These are phyloP conservation scores for Echinops telfairi DNA, from an alignment of 2,113 vertebrate species.

Conservation along the genomic window DNA sequence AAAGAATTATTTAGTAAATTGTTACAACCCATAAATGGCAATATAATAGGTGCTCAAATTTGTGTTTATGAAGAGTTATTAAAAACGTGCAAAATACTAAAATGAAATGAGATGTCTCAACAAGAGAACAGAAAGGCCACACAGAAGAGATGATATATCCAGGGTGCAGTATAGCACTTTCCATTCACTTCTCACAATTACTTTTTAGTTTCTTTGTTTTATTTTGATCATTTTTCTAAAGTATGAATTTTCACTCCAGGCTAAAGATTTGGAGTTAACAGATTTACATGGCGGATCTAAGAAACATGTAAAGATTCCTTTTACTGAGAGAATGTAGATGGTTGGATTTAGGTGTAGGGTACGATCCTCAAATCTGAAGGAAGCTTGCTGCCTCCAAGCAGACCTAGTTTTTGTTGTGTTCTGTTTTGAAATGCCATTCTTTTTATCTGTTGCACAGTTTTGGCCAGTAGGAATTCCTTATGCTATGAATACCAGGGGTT, in stretches of 20 bases:
- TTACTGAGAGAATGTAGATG: conserved; percentile 45
- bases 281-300: not conserved
- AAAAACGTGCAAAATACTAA: no score
- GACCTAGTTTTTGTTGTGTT: not conserved
- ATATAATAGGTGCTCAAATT: no score
- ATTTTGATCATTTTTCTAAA: not conserved
- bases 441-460: not conserved
- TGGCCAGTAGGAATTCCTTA: conserved; percentile 51
- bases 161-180: not conserved
- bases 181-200: conserved; percentile 15
- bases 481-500: conserved; percentile 43
- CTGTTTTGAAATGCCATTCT: not conserved
- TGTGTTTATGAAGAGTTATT: no score
- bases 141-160: no score
- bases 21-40: no score
- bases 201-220: conserved; percentile 57
- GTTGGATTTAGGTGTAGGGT: conserved; percentile 35
- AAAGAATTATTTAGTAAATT: no score
- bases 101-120: no score
- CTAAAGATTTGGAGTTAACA: conserved; percentile 45
- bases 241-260: conserved; percentile 34
- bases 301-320: conserved; percentile 38
- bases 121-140: no score
- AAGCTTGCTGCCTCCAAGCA: not conserved
- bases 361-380: not conserved